phyloP scores from a whole-genome alignment of 1,140 invertebrate genomes.

The Copidosoma floridanum region DNA sequence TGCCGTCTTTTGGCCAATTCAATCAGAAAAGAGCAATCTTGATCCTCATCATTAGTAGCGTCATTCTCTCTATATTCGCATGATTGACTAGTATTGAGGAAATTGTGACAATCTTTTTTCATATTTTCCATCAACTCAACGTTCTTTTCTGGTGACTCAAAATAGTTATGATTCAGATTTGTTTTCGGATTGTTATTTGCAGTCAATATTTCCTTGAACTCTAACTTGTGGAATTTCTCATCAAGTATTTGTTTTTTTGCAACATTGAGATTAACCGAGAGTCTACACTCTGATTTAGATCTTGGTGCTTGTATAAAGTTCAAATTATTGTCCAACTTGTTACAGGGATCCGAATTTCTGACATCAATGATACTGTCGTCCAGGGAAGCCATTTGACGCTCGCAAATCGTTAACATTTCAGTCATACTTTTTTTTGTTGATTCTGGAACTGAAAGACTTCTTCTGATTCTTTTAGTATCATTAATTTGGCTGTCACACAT shows the following conservation, averaged over 20 bases:
- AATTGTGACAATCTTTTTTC: no score
- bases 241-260: not conserved
- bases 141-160: not conserved
- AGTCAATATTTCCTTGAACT: not conserved
- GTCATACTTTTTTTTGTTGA: slow-evolving; percentile 22
- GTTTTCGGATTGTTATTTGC: no score
- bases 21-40: slow-evolving; percentile 33
- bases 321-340: slow-evolving; percentile 9
- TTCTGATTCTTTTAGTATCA: not conserved
- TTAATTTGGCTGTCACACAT: slow-evolving; percentile 26
- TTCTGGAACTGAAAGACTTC: slow-evolving; percentile 14
- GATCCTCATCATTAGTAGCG: slow-evolving; percentile 12
- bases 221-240: not conserved
- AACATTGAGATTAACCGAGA: no score
- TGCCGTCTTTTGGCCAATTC: slow-evolving; percentile 38
- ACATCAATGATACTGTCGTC: slow-evolving; percentile 14
- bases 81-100: no score
- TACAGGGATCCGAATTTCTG: slow-evolving; percentile 20
- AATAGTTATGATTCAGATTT: no score
- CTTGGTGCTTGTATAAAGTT: not conserved
- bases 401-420: slow-evolving; percentile 26
- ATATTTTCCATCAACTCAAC: no score
- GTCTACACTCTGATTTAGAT: slow-evolving; percentile 21
- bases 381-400: slow-evolving; percentile 37
- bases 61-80: no score